A percentile compares a stretch with the other conserved stretches of the same genome.
These are phyloP conservation scores for Brachyistius frenatus DNA, from an alignment of 2,113 vertebrate genomes.

Conservation along the genomic window DNA sequence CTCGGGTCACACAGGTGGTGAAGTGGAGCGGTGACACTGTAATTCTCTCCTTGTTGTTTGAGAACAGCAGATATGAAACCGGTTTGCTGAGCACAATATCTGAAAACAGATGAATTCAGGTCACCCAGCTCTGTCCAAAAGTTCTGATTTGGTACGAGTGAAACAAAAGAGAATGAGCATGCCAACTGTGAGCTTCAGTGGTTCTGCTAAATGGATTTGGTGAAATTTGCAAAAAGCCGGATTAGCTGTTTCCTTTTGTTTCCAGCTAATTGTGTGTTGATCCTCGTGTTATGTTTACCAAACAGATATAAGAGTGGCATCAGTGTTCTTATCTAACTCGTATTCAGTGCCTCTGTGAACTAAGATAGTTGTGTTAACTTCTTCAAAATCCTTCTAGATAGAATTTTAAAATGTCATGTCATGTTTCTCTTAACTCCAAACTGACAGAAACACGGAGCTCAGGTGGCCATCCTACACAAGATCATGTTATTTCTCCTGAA, in stretches of 20 bases:
- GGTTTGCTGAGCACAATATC: background rate
- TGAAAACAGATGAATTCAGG: background rate
- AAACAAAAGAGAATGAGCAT: constrained; percentile 3
- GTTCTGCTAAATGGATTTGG: constrained; percentile 3
- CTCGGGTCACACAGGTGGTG: constrained; percentile 19
- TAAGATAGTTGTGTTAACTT: background rate
- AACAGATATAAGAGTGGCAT: background rate
- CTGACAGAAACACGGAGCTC: constrained; percentile 1
- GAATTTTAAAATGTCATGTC: constrained; percentile 12
- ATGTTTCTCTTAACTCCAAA: constrained; percentile 4
- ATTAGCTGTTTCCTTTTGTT: background rate
- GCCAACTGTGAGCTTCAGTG: background rate
- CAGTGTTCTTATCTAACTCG: background rate
- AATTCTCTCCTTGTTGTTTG: background rate
- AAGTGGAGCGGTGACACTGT: background rate
- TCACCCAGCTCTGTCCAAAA: background rate
- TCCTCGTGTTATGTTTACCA: background rate
- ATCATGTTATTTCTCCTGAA: constrained; percentile 34
- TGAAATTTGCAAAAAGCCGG: background rate
- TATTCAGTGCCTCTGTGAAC: background rate
- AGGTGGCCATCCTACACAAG: constrained; percentile 15
- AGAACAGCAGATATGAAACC: background rate
- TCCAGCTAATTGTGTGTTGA: background rate
- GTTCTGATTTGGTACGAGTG: background rate
- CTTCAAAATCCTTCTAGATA: background rate